phyloP scores from a whole-genome alignment of 2,888 invertebrate genomes.

The Xiphydria camelus region DNA sequence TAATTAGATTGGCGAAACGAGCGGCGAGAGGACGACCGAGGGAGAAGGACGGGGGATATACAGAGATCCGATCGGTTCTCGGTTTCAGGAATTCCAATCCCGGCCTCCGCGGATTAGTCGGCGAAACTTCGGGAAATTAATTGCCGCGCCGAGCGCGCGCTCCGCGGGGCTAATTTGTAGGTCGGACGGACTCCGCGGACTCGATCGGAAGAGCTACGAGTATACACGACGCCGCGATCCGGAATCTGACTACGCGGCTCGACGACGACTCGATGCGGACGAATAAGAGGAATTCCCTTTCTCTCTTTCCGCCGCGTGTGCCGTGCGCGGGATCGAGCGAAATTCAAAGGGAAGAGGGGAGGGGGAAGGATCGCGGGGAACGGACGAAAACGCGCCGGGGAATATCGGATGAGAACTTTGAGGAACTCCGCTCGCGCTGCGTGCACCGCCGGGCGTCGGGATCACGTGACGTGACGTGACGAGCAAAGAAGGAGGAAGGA shows the following conservation, averaged over 20 bases:
- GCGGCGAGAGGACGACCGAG: slow-evolving; percentile 27
- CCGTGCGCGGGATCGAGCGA: neutral
- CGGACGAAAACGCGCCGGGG: neutral
- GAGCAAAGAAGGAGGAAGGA: neutral
- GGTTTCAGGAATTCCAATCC: slow-evolving; percentile 43
- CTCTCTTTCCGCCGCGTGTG: neutral
- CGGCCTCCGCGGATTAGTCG: slow-evolving; percentile 20
- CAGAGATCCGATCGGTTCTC: slow-evolving; percentile 42
- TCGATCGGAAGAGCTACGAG: no score
- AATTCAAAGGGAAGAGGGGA: neutral
- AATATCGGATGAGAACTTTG: no score
- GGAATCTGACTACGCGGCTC: no score
- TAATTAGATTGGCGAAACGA: slow-evolving; percentile 49
- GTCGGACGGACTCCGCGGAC: no score
- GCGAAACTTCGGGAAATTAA: slow-evolving; percentile 46
- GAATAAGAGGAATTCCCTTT: no score
- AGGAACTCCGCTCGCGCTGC: no score
- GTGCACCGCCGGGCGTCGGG: neutral
- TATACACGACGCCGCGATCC: no score
- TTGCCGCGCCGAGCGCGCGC: slow-evolving; percentile 35
- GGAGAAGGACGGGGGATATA: slow-evolving; percentile 9
- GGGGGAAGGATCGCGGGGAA: neutral
- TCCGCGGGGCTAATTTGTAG: slow-evolving; percentile 12
- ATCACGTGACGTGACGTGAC: slow-evolving; percentile 1
- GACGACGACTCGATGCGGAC: no score